A percentile compares a stretch with the other conserved stretches of the same genome.
Evolutionary conservation across 1,140 invertebrate genomes (phyloP).

Genomic region (Sesamia nonagrioides): DNA sequence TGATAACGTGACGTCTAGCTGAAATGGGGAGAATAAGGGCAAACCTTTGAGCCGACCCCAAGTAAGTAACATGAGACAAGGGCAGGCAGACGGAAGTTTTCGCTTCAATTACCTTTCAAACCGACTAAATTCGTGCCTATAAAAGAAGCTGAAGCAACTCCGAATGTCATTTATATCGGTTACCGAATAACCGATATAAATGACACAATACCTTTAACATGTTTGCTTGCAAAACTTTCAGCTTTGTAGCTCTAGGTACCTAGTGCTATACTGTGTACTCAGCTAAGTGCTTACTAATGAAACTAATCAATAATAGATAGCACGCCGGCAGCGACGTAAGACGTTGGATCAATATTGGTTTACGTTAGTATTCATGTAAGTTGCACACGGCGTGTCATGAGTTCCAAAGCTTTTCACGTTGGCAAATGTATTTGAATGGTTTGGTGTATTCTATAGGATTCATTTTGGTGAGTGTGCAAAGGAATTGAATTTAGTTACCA

Average conservation of each 20-base stretch:
- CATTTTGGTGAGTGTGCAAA: no score
- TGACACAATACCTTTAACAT: no score
- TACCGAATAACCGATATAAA: no score
- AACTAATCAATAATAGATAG: conserved; percentile 62
- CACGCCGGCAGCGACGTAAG: conserved; percentile 52
- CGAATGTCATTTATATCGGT: not conserved
- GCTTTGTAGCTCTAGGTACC: not conserved
- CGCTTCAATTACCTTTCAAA: no score
- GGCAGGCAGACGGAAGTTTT: no score
- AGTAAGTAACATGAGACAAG: no score
- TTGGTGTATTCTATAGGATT: no score
- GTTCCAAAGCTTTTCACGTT: conserved; percentile 10
- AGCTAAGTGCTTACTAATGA: conserved; percentile 45
- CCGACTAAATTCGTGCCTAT: no score
- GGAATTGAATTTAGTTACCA: no score
- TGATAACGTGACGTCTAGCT: not conserved
- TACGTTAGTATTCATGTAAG: conserved; percentile 30
- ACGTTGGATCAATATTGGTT: conserved; percentile 63
- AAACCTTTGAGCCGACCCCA: not conserved
- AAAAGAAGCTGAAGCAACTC: not conserved
- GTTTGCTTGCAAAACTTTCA: not conserved
- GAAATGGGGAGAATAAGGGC: not conserved
- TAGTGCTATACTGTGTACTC: not conserved
- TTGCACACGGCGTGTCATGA: conserved; percentile 19
- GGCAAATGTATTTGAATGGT: not conserved